Conservation (phyloP, 2,888 invertebrate genomes). For the Morpho helenor region DNA sequence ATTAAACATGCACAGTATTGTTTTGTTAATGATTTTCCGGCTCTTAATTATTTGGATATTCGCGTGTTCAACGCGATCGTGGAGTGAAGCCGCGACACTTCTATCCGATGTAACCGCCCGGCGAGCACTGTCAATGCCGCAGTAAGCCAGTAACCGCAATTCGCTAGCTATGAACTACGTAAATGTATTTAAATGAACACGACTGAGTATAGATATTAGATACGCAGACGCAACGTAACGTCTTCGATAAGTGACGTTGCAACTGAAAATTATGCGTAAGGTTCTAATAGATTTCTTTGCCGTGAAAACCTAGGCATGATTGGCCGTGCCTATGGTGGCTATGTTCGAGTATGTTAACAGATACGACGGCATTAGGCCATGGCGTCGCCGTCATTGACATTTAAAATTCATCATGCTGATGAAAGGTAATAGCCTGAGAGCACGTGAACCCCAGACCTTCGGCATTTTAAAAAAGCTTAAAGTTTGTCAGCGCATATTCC, state of each 20-base stretch:
- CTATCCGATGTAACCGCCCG: slow-evolving; percentile 44
- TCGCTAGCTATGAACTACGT: slow-evolving; percentile 26
- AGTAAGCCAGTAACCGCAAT: slow-evolving; percentile 20
- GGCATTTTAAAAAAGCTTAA: too few relatives aligned
- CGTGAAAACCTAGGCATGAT: too few relatives aligned
- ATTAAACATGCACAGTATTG: slow-evolving; percentile 49
- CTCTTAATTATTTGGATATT: background rate
- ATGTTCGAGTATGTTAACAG: too few relatives aligned
- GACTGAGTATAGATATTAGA: background rate
- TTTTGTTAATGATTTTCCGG: slow-evolving; percentile 15
- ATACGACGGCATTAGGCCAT: too few relatives aligned
- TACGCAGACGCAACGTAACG: slow-evolving; percentile 10
- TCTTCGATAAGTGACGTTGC: slow-evolving; percentile 14
- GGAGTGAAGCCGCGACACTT: slow-evolving; percentile 56
- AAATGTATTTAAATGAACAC: slow-evolving; percentile 1
- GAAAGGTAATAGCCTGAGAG: too few relatives aligned
- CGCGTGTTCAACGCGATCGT: slow-evolving; percentile 34
- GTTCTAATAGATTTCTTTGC: background rate
- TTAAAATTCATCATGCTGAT: too few relatives aligned
- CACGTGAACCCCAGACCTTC: too few relatives aligned
- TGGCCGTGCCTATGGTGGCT: too few relatives aligned
- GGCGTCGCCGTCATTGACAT: too few relatives aligned
- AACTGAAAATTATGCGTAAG: slow-evolving; percentile 11
- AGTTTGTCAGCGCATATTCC: too few relatives aligned
- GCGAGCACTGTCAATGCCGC: slow-evolving; percentile 52